A percentile compares a stretch with the other conserved stretches of the same genome.
Evolutionary conservation across 2,888 invertebrate species (phyloP).

Genomic region (Meiosimyza platycephala): DNA sequence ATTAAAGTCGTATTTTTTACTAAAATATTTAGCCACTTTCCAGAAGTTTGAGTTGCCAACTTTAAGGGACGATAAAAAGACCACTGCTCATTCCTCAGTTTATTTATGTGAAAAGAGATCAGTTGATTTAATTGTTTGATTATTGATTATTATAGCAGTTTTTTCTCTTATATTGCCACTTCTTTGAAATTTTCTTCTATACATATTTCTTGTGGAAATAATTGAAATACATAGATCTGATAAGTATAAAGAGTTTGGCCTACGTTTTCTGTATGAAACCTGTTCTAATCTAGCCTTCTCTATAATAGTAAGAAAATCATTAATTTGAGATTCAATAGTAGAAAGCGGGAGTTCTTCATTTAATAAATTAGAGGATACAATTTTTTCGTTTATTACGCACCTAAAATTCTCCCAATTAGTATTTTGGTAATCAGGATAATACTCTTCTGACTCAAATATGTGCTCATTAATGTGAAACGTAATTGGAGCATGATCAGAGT

Average conservation of each 20-base stretch:
- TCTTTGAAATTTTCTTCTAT: not conserved
- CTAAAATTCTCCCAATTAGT: too few relatives aligned
- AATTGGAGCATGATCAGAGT: too few relatives aligned
- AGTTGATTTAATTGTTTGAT: not conserved
- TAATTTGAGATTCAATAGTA: slow-evolving; percentile 4
- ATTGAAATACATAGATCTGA: not conserved
- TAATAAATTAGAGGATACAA: too few relatives aligned
- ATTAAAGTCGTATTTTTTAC: not conserved
- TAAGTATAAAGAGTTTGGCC: not conserved
- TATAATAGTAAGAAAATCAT: not conserved
- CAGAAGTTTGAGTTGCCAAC: not conserved
- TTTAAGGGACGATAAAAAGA: not conserved
- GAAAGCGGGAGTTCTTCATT: not conserved
- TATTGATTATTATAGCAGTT: too few relatives aligned
- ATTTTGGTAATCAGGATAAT: not conserved
- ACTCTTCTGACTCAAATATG: not conserved
- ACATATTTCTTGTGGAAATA: not conserved
- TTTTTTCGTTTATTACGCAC: too few relatives aligned
- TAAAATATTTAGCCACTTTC: not conserved
- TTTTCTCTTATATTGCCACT: too few relatives aligned
- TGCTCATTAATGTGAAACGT: not conserved
- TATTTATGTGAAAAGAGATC: not conserved
- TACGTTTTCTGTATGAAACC: not conserved
- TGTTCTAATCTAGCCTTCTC: not conserved
- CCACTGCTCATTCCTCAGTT: not conserved